A percentile compares a stretch with the other conserved stretches of the same genome.
Evolutionary conservation across 2,888 invertebrate species (phyloP).

Genomic region (Mythimna lalbum): DNA sequence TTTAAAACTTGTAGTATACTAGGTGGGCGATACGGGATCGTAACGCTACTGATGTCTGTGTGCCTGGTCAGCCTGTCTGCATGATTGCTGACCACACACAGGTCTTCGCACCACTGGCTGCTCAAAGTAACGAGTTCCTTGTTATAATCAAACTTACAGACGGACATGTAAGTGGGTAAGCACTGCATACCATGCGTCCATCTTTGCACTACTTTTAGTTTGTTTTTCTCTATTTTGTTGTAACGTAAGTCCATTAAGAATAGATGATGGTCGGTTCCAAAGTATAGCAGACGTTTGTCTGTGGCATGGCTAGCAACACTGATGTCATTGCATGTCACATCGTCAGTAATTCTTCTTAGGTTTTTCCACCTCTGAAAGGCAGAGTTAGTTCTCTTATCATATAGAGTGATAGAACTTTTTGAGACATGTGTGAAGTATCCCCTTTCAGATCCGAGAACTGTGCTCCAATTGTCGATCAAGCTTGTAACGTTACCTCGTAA

Average conservation of each 20-base stretch:
- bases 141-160: constrained; percentile 77
- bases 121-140: constrained; percentile 81
- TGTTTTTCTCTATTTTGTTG: constrained; percentile 64
- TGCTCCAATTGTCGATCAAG: constrained; percentile 82
- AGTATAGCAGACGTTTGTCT: constrained; percentile 75
- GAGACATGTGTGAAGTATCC: constrained; percentile 78
- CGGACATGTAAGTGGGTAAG: constrained; percentile 83
- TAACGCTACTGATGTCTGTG: constrained; percentile 70
- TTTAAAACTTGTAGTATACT: constrained; percentile 76
- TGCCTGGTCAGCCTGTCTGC: constrained; percentile 70
- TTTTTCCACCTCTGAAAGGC: constrained; percentile 73
- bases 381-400: constrained; percentile 82
- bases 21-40: constrained; percentile 82
- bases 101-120: constrained; percentile 87
- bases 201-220: constrained; percentile 81
- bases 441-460: constrained; percentile 79
- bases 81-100: constrained; percentile 81
- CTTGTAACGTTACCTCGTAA: constrained; percentile 71
- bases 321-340: constrained; percentile 78
- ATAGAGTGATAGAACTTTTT: constrained; percentile 76
- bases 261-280: constrained; percentile 82
- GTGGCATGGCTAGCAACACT: constrained; percentile 77
- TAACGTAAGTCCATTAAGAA: constrained; percentile 82
- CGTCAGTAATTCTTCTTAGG: constrained; percentile 74
- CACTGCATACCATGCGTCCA: constrained; percentile 91